These are phyloP conservation scores for Morus bassanus DNA, from an alignment of 2,797 vertebrate genomes.

Conservation along the genomic window DNA sequence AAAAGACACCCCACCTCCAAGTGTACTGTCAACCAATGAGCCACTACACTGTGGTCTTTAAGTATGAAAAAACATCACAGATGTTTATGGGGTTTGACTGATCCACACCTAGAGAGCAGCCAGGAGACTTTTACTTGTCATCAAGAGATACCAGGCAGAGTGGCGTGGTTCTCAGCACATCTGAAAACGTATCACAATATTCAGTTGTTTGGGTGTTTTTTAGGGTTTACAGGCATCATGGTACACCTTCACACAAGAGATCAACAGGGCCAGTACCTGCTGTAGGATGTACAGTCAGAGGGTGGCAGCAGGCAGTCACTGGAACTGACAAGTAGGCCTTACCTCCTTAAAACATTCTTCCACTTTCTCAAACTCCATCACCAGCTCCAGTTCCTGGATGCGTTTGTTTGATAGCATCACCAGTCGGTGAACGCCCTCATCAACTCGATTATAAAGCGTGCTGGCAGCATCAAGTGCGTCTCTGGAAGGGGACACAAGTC, in stretches of 20 bases:
- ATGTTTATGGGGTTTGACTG: not conserved
- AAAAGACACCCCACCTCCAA: not conserved
- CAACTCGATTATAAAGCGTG: slow-evolving; percentile 83
- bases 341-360: slow-evolving; percentile 84
- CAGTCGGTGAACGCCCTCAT: slow-evolving; percentile 88
- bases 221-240: not conserved
- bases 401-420: slow-evolving; percentile 87
- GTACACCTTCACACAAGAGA: not conserved
- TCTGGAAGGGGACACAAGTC: slow-evolving; percentile 60
- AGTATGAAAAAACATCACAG: not conserved
- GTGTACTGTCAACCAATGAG: not conserved
- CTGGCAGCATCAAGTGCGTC: slow-evolving; percentile 77
- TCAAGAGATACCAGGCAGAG: not conserved
- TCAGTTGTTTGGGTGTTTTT: not conserved
- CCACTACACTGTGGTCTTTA: not conserved
- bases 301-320: not conserved
- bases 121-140: not conserved
- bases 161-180: not conserved
- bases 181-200: not conserved
- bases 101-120: not conserved
- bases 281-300: not conserved
- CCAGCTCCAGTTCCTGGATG: slow-evolving; percentile 83
- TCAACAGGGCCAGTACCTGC: not conserved
- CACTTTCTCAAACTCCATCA: slow-evolving; percentile 80
- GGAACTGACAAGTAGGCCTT: slow-evolving; percentile 2